A percentile compares a stretch with the other conserved stretches of the same genome.
Conservation (phyloP, 2,797 vertebrate species). For the Yasuhikotakia modesta region DNA sequence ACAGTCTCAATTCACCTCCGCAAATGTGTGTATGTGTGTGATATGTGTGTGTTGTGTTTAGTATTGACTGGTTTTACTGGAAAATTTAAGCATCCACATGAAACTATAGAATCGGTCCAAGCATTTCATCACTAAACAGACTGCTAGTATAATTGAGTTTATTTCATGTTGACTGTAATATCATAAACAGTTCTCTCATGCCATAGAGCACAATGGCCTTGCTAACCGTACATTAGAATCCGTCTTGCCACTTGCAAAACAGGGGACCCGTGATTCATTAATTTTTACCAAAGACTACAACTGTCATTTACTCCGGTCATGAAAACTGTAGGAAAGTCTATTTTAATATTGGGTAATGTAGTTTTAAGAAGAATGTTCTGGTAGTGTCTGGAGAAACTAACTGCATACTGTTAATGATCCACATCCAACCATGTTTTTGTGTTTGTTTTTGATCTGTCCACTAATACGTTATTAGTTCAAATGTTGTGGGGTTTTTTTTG, state of each 20-base stretch:
- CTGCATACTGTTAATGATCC: slow-evolving; percentile 36
- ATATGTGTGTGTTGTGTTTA: slow-evolving; percentile 34
- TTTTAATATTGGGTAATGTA: slow-evolving; percentile 8
- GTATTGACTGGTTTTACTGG: slow-evolving; percentile 35
- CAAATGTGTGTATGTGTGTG: slow-evolving; percentile 47
- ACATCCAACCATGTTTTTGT: slow-evolving; percentile 20
- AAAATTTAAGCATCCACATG: slow-evolving; percentile 8
- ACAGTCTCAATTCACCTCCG: slow-evolving; percentile 40
- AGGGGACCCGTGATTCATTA: slow-evolving; percentile 59
- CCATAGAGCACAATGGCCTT: slow-evolving; percentile 78
- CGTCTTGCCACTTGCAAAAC: slow-evolving; percentile 63
- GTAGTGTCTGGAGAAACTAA: slow-evolving; percentile 26
- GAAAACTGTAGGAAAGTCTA: slow-evolving; percentile 56
- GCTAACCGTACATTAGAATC: slow-evolving; percentile 62
- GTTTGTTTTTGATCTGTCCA: background rate
- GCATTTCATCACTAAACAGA: slow-evolving; percentile 21
- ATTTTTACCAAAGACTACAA: slow-evolving; percentile 89
- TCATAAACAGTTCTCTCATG: background rate
- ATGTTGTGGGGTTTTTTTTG: slow-evolving; percentile 75
- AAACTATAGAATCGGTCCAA: slow-evolving; percentile 23
- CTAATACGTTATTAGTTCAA: slow-evolving; percentile 45
- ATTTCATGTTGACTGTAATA: background rate
- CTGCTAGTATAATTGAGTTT: background rate
- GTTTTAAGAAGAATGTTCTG: slow-evolving; percentile 48
- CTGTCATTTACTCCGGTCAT: slow-evolving; percentile 73